Evolutionary conservation across 2,113 vertebrate genomes (phyloP).

Genomic region (Protobothrops mucrosquamatus): DNA sequence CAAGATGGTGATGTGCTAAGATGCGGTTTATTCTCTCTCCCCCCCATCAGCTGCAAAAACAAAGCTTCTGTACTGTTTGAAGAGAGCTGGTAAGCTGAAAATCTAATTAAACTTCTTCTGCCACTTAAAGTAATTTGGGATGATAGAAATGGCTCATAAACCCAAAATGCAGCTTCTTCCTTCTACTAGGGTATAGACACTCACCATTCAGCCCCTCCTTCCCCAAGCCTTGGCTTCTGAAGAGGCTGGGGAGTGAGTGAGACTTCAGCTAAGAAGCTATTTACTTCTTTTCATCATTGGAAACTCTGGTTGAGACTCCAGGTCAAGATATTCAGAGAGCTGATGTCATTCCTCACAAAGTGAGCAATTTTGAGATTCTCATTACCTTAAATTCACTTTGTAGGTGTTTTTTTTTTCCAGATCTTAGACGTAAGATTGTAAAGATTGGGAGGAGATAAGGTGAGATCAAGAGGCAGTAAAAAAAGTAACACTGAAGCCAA

Average conservation of each 20-base stretch:
- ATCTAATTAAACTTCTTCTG: neutral
- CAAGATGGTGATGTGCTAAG: neutral
- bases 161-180: neutral
- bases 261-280: neutral
- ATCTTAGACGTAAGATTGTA: neutral
- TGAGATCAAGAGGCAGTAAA: neutral
- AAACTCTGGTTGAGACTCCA: neutral
- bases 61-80: neutral
- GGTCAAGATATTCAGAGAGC: neutral
- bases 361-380: neutral
- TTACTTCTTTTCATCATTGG: neutral
- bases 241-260: neutral
- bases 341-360: neutral
- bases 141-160: neutral
- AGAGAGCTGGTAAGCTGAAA: neutral
- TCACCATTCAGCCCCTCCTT: neutral
- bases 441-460: neutral
- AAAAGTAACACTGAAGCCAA: neutral
- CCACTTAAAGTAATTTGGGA: neutral
- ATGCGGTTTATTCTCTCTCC: neutral
- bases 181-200: neutral
- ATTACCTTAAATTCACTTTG: neutral
- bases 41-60: neutral
- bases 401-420: no score
- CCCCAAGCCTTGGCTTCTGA: neutral